A percentile compares a stretch with the other conserved stretches of the same genome.
These are phyloP conservation scores for Calameuta pallipes DNA, from an alignment of 2,888 invertebrate genomes.

Conservation along the genomic window DNA sequence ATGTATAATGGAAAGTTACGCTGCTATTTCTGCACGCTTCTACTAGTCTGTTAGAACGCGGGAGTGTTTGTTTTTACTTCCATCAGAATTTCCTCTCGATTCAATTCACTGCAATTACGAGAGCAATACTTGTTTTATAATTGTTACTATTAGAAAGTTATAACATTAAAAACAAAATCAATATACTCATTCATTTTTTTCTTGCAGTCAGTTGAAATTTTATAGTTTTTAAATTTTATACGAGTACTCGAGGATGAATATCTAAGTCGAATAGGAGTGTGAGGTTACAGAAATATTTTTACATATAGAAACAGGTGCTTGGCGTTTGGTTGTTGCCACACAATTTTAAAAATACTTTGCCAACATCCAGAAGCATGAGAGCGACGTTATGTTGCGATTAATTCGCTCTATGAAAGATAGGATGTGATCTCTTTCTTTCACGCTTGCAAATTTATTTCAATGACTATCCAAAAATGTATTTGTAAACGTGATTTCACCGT, in stretches of 20 bases:
- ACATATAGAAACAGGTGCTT: conserved; percentile 3
- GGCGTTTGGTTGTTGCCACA: not conserved
- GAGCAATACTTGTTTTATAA: not conserved
- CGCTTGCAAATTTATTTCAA: not conserved
- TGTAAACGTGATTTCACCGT: not conserved
- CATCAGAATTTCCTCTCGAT: not conserved
- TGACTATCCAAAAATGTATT: not conserved
- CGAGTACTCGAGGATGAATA: not conserved
- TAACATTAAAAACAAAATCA: not conserved
- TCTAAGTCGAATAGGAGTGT: not conserved
- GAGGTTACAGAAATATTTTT: not conserved
- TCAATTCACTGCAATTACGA: not conserved
- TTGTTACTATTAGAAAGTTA: not conserved
- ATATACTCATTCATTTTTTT: not conserved
- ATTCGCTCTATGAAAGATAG: not conserved
- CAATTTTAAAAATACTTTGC: not conserved
- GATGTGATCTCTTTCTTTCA: not conserved
- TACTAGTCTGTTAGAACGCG: not conserved
- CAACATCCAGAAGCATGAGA: not conserved
- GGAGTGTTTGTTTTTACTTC: not conserved
- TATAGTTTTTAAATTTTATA: not conserved
- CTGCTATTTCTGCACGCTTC: conserved; percentile 44
- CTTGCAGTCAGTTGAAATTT: not conserved
- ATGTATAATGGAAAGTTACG: conserved; percentile 47
- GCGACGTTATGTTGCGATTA: not conserved